Evolutionary conservation across 2,113 vertebrate genomes (phyloP).

Genomic region (Halcyon senegalensis): DNA sequence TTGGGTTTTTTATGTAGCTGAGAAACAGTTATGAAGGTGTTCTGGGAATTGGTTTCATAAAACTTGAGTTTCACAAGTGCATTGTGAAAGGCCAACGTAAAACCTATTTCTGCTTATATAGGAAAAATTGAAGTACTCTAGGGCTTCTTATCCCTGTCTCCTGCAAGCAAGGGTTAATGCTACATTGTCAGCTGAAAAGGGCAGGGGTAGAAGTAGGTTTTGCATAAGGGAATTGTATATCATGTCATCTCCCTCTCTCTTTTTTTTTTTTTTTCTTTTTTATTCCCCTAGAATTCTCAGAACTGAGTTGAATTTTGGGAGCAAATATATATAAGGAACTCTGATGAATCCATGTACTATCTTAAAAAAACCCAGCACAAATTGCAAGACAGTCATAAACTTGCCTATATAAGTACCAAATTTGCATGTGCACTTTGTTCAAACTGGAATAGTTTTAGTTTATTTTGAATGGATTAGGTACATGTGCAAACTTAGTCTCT

Average conservation of each 20-base stretch:
- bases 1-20: neutral
- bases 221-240: fast-evolving
- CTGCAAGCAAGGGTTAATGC: neutral
- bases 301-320: neutral
- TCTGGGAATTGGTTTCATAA: neutral
- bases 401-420: neutral
- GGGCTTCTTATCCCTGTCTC: neutral
- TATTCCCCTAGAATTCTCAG: neutral
- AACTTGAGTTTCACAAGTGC: neutral
- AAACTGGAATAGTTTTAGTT: neutral
- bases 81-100: neutral
- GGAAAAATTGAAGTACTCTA: neutral
- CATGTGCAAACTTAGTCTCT: neutral
- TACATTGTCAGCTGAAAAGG: neutral
- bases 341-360: neutral
- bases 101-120: neutral
- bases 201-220: neutral
- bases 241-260: neutral
- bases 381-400: neutral
- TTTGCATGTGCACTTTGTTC: neutral
- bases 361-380: neutral
- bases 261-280: no score
- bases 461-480: neutral
- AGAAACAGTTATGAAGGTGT: neutral
- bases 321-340: neutral